Evolutionary conservation across 2,797 vertebrate species (phyloP), one percentile per base, ranked within the genome.

Genomic region (Orestias chungarensis): DNA sequence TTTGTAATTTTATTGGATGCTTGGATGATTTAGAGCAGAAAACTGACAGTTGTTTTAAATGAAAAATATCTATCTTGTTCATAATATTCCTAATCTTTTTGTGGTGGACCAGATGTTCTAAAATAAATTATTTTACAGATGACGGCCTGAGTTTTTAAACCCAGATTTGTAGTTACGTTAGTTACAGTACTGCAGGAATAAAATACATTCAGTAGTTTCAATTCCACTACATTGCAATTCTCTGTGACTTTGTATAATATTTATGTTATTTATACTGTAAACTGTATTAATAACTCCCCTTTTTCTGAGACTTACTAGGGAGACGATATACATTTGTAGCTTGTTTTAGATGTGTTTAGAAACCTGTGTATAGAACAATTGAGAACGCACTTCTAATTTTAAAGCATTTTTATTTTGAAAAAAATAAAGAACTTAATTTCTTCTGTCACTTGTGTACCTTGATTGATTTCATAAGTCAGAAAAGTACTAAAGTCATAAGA

Each of bases 211-310:
- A 25, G 38, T 40, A 79, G 14, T 68, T 35, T 14, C 27, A 68
- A 78, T 76, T 71, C 66, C 82, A 89, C 88, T 87, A 87, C 85
- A 80, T 69, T 71, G 64, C 6, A 71, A 59, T 68, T 78, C 23
- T 38, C 9, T 25, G 20, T 66, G 33, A 42, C 35, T 79, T 55
- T 82, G 74, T 82, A 54, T 64, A 15, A 65, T 88, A 79, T 88
- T 87, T 88, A 75, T 80, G 70, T 73, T 87, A 84, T 90, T 88
- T 88, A 82, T 81, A 82, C 76, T 82, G 64, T 72, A 40, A 79
- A 42, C 29, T 77, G 68, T 81, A 69, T 65, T 55, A 68, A 25
- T 70, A 87, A 85, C 73, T 78, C 76, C 79, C 49, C 50, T 61
- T 79, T 85, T 54, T 44, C 69, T 65, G 71, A 87, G 1, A 79